Percentiles rank a stretch among this genome's conserved stretches.
phyloP scores from a whole-genome alignment of 2,888 invertebrate genomes.

The Perizoma affinitatum region DNA sequence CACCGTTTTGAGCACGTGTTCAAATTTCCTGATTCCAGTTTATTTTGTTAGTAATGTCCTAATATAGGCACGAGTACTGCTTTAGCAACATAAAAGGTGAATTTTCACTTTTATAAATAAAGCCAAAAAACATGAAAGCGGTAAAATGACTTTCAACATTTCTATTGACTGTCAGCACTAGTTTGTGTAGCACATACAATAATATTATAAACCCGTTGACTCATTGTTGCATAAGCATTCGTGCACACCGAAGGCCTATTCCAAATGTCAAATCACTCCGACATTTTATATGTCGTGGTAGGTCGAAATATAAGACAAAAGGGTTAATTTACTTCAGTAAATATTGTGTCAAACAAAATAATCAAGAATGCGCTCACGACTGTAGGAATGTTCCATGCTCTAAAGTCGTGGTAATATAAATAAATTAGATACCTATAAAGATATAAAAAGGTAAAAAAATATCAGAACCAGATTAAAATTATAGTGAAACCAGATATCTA shows the following conservation, averaged over 20 bases:
- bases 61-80: too few species aligned
- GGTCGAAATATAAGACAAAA: slow-evolving; percentile 25
- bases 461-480: too few species aligned
- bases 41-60: too few species aligned
- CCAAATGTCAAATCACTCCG: slow-evolving; percentile 36
- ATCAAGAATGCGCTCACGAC: too few species aligned
- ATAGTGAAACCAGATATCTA: too few species aligned
- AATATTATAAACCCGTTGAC: slow-evolving; percentile 40
- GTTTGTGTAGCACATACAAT: slow-evolving; percentile 35
- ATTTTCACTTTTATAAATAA: slow-evolving; percentile 11
- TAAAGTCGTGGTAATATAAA: too few species aligned
- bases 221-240: slow-evolving; percentile 47
- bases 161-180: slow-evolving; percentile 42
- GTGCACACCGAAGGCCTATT: slow-evolving; percentile 31
- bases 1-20: too few species aligned
- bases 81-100: background rate
- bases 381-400: too few species aligned
- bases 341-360: background rate
- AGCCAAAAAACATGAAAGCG: slow-evolving; percentile 49
- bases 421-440: too few species aligned
- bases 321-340: slow-evolving; percentile 9
- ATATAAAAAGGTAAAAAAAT: too few species aligned
- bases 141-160: slow-evolving; percentile 51
- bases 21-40: too few species aligned
- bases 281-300: slow-evolving; percentile 30